Percentiles rank a stretch among this genome's conserved stretches.
phyloP scores from a whole-genome alignment of 2,888 invertebrate species.

The Metacarcinus magister region DNA sequence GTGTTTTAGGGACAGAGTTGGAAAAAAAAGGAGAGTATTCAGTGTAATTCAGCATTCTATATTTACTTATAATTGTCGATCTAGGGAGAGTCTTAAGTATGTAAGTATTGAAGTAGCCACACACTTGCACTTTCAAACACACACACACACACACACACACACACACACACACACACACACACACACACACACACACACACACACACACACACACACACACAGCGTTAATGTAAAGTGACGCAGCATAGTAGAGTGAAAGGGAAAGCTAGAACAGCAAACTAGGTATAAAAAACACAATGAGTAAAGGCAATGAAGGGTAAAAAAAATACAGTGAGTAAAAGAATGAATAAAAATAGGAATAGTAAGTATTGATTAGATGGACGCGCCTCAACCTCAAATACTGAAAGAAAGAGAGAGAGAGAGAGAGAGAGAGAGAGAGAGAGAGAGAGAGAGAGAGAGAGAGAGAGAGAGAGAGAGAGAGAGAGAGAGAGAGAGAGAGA shows the following conservation, averaged over 20 bases:
- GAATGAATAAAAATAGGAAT: too few relatives aligned
- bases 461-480: too few relatives aligned
- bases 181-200: background rate
- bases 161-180: background rate
- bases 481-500: too few relatives aligned
- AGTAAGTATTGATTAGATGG: too few relatives aligned
- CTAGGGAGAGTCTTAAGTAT: background rate
- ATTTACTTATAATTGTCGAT: too few relatives aligned
- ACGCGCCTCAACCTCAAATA: too few relatives aligned
- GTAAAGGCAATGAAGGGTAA: too few relatives aligned
- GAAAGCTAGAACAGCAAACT: background rate
- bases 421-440: conserved; percentile 48
- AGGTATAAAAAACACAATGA: background rate
- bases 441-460: background rate
- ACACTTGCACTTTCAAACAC: background rate
- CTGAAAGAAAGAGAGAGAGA: background rate
- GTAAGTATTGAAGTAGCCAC: background rate
- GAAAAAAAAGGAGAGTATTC: too few relatives aligned
- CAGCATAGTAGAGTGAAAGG: background rate
- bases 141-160: background rate
- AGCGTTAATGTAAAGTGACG: background rate
- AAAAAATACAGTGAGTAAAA: too few relatives aligned
- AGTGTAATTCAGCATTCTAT: too few relatives aligned
- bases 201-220: conserved; percentile 15
- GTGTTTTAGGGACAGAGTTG: too few relatives aligned